phyloP scores from a whole-genome alignment of 2,797 vertebrate species.

The Helicolenus hilgendorfi region DNA sequence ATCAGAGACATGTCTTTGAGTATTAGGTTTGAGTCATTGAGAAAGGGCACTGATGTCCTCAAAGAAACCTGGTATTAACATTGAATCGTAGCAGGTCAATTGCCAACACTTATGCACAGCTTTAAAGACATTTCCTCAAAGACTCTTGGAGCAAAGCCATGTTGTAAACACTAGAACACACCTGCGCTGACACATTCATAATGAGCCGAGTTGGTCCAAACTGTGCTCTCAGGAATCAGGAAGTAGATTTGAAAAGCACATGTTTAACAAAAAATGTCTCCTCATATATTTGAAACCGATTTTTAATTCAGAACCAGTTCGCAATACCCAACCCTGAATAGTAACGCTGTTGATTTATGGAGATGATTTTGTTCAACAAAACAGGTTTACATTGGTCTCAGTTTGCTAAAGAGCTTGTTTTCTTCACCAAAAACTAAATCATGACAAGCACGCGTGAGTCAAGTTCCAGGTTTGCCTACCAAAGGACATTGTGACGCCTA shows the following conservation, averaged over 20 bases:
- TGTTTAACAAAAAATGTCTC: not conserved
- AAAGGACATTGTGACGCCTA: not conserved
- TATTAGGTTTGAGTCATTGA: not conserved
- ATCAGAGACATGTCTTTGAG: not conserved
- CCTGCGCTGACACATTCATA: not conserved
- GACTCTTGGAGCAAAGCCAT: not conserved
- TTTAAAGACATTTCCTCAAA: too few relatives aligned
- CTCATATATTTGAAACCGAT: not conserved
- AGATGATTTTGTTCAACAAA: not conserved
- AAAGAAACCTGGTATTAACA: not conserved
- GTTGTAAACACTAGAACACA: not conserved
- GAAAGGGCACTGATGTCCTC: not conserved
- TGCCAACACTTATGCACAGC: not conserved
- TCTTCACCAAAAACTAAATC: not conserved
- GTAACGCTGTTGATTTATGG: not conserved
- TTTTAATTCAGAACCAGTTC: not conserved
- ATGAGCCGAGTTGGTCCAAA: rapidly evolving
- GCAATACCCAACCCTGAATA: too few relatives aligned
- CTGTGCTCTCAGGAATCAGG: not conserved
- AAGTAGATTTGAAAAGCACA: not conserved
- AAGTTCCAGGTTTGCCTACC: too few relatives aligned
- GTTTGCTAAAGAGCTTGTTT: not conserved
- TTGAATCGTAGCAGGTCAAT: not conserved
- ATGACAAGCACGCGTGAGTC: not conserved
- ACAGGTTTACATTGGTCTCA: not conserved